These are phyloP conservation scores for Agrotis clavis DNA, from an alignment of 2,888 invertebrate species.

Conservation along the genomic window DNA sequence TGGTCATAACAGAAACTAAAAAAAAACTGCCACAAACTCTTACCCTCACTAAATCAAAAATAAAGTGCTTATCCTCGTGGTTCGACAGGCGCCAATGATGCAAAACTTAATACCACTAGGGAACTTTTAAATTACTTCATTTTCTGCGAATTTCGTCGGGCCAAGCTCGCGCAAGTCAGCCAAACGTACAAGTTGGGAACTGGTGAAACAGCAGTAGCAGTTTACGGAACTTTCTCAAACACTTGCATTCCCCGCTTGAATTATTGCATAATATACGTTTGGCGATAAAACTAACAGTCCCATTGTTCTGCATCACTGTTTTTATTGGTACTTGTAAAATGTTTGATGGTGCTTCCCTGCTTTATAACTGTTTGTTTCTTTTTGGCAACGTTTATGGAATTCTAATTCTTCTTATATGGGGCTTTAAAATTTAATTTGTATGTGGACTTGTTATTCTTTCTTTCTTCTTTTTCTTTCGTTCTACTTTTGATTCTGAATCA, in stretches of 20 bases:
- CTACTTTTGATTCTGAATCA: background rate
- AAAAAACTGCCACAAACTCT: background rate
- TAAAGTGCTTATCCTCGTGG: conserved; percentile 64
- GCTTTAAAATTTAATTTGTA: conserved; percentile 28
- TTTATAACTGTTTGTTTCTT: conserved; percentile 60
- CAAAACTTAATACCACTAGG: conserved; percentile 69
- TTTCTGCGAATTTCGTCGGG: conserved; percentile 73
- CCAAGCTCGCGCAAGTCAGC: conserved; percentile 69
- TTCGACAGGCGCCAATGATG: conserved; percentile 70
- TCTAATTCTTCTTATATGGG: conserved; percentile 36
- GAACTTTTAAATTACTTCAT: conserved; percentile 77
- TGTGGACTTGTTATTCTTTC: background rate
- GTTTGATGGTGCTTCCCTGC: conserved; percentile 65
- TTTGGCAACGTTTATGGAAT: conserved; percentile 54
- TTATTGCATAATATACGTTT: conserved; percentile 83
- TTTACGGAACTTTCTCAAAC: conserved; percentile 77
- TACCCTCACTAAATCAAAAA: conserved; percentile 47
- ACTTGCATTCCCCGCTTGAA: conserved; percentile 84
- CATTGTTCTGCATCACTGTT: conserved; percentile 79
- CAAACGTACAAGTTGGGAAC: conserved; percentile 73
- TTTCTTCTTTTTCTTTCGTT: no score
- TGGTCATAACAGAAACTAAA: background rate
- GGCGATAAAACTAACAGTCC: conserved; percentile 81
- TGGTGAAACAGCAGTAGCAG: conserved; percentile 71
- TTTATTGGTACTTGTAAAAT: conserved; percentile 82